Evolutionary conservation across 2,113 vertebrate genomes (phyloP), one percentile per base, ranked within the genome.

Genomic region (Sander lucioperca): DNA sequence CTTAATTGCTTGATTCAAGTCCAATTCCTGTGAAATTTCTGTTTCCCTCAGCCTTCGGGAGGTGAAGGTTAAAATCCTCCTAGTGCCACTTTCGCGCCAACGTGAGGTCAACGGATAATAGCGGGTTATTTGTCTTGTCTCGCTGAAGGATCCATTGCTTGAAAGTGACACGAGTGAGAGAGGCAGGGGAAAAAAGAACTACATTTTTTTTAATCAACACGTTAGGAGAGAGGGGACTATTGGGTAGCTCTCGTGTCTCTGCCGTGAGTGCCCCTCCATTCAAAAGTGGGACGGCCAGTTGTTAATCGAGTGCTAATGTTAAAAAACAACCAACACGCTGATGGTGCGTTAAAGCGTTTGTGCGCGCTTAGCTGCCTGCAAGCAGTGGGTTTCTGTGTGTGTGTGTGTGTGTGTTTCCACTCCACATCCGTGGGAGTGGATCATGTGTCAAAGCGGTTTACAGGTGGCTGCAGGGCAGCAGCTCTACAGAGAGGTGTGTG

Each of bases 361-460:
- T 78, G 84, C 33, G 39, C 30, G 25, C 78, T 83, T n/a, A 79
- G 80, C 81, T 84, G 80, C 47, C 77, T 76, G 80, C 65, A 18
- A 56, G 85, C 65, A 39, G 71, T 6, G 19, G 33, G 66, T 68
- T 8, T 57, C 10, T 84, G 25, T 59, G 33, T 33, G 33, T 33
- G 6, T 33, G 33, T 77, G 66, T 76, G 57, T 77, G 74, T 85
- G 67, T 83, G 83, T 74, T 92, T 93, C 90, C 88, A 91, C 93
- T 94, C 76, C 53, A 86, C 88, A 90, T 91, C 86, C 79, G 86
- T 91, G 85, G 84, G 91, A 94, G 94, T 93, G 90, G 94, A 94
- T 95, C 93, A 85, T 91, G 87, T 95, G 91, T 95, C 94, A 90
- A 74, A 89, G 90, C 74, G 88, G 89, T 93, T 94, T 91, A 92